These are phyloP conservation scores for Gallinago solitaria DNA, from an alignment of 2,797 vertebrate genomes.

Conservation along the genomic window DNA sequence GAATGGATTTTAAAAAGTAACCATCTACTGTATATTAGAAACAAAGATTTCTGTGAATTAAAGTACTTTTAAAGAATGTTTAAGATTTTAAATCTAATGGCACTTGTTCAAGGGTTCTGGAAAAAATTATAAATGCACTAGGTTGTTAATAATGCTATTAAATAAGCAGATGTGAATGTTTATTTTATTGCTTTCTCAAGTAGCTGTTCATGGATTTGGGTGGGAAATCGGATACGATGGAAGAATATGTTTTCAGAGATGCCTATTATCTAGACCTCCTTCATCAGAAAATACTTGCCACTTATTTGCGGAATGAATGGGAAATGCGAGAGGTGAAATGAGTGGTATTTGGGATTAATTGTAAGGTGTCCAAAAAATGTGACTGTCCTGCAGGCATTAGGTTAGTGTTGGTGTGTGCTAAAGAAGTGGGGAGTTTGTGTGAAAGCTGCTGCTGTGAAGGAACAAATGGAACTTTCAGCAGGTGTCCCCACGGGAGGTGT, in stretches of 20 bases:
- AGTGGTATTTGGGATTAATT: neutral
- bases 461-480: neutral
- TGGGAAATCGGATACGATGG: neutral
- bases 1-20: conserved; percentile 74
- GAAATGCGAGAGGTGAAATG: neutral
- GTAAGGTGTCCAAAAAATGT: neutral
- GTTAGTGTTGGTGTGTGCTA: neutral
- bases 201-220: conserved; percentile 11
- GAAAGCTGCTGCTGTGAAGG: neutral
- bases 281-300: neutral
- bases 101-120: conserved; percentile 67
- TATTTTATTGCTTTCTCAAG: conserved; percentile 37
- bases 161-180: conserved; percentile 57
- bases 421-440: neutral
- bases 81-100: conserved; percentile 71
- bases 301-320: neutral
- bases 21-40: conserved; percentile 78
- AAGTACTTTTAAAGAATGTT: conserved; percentile 81
- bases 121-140: conserved; percentile 39
- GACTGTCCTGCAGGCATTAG: accelerated
- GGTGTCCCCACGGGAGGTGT: accelerated
- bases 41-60: conserved; percentile 80
- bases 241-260: neutral
- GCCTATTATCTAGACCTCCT: neutral
- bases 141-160: conserved; percentile 55